Base-by-base conservation (phyloP, 2,113 vertebrate genomes). In the Daubentonia madagascariensis region DNA sequence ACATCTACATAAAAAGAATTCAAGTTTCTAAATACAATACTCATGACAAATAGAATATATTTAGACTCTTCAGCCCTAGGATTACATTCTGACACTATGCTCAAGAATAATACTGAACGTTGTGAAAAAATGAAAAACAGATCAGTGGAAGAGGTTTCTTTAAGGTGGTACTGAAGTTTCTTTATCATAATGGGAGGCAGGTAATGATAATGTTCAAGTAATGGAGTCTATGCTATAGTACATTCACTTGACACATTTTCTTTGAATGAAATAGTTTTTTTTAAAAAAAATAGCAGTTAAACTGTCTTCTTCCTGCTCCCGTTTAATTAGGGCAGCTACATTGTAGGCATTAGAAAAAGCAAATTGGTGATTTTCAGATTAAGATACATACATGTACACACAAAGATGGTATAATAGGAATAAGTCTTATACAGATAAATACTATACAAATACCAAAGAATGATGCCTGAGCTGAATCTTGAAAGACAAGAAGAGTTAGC, bases 41-140 rank as follows among this genome's bases (percentile, higher is more conserved):
- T 90, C n/a, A 20, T 87, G 96, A 96, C 76, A 94, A 96, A 93
- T 85, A 54, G 85, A 59, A 85, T 40, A 8, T 76, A 57, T 94
- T 96, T 97, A 72, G 65, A 78, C 28, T 85, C 68, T 79, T 94
- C 0, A 6, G 70, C 48, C n/a, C 59, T 65, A 70, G 68, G 65
- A 95, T 88, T 94, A 40, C 87, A 73, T 92, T 92, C 92, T 97
- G 92, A 95, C 94, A 92, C 88, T 73, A 3, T 78, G 67, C n/a
- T 95, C 45, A 81, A 92, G 95, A 95, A 91, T 96, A 97, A 96
- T 98, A 37, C 59, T 40, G 83, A 95, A 81, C 70, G 25, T 88
- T 76, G 67, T 93, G 86, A 89, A 76, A 79, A 94, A 93, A n/a
- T 45, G 83, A 85, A 90, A 96, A 92, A n/a, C 30, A 57, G 75